Evolutionary conservation across 1,140 invertebrate genomes (phyloP).

Genomic region (Leguminivora glycinivorella): DNA sequence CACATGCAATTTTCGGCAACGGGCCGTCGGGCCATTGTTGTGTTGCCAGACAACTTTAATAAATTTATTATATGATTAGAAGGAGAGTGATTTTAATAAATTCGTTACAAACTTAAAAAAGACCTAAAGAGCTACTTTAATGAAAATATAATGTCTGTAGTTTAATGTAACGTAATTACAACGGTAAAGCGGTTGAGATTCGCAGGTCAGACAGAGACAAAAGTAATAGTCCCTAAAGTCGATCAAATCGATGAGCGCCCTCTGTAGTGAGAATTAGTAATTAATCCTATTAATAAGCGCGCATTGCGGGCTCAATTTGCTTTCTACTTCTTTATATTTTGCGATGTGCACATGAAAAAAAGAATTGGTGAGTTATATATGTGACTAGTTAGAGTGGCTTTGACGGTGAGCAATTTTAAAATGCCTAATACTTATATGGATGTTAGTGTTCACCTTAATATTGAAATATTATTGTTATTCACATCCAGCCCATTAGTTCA

Average conservation of each 20-base stretch:
- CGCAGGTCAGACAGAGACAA: too few species aligned
- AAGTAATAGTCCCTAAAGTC: too few species aligned
- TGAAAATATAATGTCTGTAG: too few species aligned
- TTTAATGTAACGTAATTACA: too few species aligned
- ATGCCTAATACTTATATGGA: slow-evolving; percentile 15
- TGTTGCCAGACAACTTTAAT: too few species aligned
- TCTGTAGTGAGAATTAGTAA: not conserved
- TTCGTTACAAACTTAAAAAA: too few species aligned
- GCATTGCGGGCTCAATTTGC: slow-evolving; percentile 16
- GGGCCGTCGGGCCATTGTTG: too few species aligned
- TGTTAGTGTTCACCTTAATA: slow-evolving; percentile 10
- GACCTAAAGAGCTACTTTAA: too few species aligned
- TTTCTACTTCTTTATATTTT: slow-evolving; percentile 3
- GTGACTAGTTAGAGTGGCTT: slow-evolving; percentile 6
- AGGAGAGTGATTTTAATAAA: too few species aligned
- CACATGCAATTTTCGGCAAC: too few species aligned
- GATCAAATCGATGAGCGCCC: not conserved
- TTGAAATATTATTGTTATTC: slow-evolving; percentile 11
- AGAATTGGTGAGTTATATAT: not conserved
- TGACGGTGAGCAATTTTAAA: not conserved
- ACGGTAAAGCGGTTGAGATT: too few species aligned
- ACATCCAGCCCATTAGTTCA: not conserved
- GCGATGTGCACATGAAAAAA: slow-evolving; percentile 15
- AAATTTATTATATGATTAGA: too few species aligned
- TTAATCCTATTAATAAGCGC: not conserved